Evolutionary conservation across 1,140 invertebrate species (phyloP), one percentile per base, ranked within the genome.

Genomic region (Nephotettix cincticeps): DNA sequence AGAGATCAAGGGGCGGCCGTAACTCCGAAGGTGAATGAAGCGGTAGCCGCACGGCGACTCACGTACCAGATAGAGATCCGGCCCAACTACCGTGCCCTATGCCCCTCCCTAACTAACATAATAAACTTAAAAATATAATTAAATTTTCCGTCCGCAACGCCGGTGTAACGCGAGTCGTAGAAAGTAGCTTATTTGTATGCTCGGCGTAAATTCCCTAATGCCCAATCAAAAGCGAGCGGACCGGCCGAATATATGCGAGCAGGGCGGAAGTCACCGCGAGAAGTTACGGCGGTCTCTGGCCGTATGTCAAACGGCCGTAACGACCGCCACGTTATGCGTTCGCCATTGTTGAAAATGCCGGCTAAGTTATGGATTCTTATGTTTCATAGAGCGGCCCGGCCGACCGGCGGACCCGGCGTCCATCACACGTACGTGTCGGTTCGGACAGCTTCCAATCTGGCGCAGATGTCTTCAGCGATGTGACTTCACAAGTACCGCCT

Each of bases 321-420:
- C 64, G 36, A 67, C 64, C 36, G 40, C 30, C 21, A 51, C 56
- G 25, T 61, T 61, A 61, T 29, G 25, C 13, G 23, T 67, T 45
- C 4, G 36, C 64, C 32, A 17, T 40, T 67, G 30, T 67, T 67
- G 21, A 40, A 65, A 65, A 27, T 65, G 23, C 40, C 40, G 19
- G 64, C 17, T 67, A 67, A 43, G 30, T 67, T 45, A 67, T 67
- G 64, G 64, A 67, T 67, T 67, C 64, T 67, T 67, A 67, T 45
- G 40, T 67, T 67, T 45, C 64, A 45, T 67, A 67, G 32, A 43
- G 36, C 14, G 28, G 14, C 21, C 47, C 17, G 36, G 36, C 23
- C 47, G 6, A 21, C 21, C 13, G 14, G 56, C 23, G 21, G 21
- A 28, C 21, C 21, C 25, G 56, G 6, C 9, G 56, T 23, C 28